Conservation (phyloP, 1,140 invertebrate genomes). For the Meloidogyne chitwoodi region DNA sequence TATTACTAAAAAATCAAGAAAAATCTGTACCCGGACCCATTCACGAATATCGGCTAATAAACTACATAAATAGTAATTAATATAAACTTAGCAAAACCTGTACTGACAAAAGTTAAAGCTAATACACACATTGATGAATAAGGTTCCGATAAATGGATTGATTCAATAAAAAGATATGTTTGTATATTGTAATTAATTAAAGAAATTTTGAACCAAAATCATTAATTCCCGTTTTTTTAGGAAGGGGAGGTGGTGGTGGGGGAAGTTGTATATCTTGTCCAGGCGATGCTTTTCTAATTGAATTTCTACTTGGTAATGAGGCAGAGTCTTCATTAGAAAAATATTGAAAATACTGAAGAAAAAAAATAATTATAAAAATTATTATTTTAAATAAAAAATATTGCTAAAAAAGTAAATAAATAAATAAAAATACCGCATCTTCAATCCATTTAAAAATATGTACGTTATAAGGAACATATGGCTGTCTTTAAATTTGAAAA, state of each 20-base stretch:
- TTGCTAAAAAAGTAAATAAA: no score
- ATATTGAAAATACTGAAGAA: conserved; percentile 1
- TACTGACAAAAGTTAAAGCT: no score
- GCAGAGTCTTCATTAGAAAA: background rate
- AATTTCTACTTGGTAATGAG: background rate
- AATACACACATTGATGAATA: no score
- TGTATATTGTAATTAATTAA: background rate
- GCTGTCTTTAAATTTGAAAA: conserved; percentile 35
- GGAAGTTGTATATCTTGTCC: background rate
- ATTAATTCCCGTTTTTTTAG: background rate
- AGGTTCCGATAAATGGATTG: no score
- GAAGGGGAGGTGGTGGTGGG: background rate
- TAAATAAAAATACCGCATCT: conserved; percentile 34
- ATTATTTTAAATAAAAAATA: background rate
- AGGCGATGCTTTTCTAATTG: background rate
- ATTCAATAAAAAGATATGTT: background rate
- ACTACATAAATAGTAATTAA: no score
- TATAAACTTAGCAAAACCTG: no score
- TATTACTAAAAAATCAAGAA: no score
- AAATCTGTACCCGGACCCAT: no score
- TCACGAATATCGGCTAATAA: no score
- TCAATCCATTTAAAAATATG: conserved; percentile 59
- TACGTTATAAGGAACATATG: conserved; percentile 59
- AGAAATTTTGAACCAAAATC: background rate
- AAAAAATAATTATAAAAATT: no score